Evolutionary conservation across 2,888 invertebrate genomes (phyloP).

Genomic region (Clepsis dumicolana): DNA sequence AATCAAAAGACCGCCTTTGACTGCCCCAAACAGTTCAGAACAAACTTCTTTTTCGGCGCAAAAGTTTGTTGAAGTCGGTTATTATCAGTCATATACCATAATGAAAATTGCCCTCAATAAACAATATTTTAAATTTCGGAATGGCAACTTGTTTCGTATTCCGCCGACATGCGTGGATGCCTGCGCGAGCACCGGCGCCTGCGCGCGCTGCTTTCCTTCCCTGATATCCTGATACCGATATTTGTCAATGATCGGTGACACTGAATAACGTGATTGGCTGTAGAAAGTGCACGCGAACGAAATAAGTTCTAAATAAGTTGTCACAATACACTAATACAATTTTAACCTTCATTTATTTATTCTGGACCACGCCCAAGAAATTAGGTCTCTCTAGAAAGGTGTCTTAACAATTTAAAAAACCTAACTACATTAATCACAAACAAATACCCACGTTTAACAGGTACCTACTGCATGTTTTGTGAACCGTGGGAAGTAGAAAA

Average conservation of each 20-base stretch:
- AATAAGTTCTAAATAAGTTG: no score
- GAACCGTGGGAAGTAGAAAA: neutral
- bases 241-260: conserved; percentile 39
- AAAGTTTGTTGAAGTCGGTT: no score
- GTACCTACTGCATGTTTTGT: neutral
- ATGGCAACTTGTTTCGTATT: conserved; percentile 49
- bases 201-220: conserved; percentile 34
- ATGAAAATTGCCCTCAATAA: neutral
- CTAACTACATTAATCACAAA: neutral
- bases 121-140: conserved; percentile 5
- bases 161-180: conserved; percentile 48
- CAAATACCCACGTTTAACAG: neutral
- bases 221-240: conserved; percentile 34
- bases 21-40: no score
- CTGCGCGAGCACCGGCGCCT: conserved; percentile 36
- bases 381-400: no score
- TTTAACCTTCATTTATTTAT: no score
- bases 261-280: neutral
- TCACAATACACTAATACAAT: no score
- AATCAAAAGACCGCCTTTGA: no score
- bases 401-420: neutral
- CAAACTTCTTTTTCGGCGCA: no score
- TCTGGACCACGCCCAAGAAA: no score
- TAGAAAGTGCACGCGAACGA: conserved; percentile 31
- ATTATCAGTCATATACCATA: no score